Conservation (phyloP, 2,797 vertebrate species). For the Acanthurus tractus region DNA sequence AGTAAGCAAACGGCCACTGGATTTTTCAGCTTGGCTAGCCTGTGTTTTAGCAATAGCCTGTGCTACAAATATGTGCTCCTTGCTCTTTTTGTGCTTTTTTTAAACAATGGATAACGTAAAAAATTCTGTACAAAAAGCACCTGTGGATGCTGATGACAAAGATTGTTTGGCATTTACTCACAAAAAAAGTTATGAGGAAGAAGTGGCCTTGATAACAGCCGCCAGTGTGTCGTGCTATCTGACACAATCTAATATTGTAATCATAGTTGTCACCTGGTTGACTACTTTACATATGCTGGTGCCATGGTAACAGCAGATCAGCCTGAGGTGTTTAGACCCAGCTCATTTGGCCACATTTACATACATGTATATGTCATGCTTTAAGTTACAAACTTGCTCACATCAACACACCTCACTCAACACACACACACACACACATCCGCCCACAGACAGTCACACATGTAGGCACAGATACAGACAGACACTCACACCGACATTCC, state of each 20-base stretch:
- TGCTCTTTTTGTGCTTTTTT: no score
- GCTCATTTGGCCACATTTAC: constrained; percentile 35
- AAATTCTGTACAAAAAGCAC: no score
- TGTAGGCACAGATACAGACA: neutral
- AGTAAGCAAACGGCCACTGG: no score
- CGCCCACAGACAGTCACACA: neutral
- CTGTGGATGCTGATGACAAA: neutral
- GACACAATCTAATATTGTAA: neutral
- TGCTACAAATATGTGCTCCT: no score
- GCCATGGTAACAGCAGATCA: constrained; percentile 36
- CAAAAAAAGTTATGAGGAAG: neutral
- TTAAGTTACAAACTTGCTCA: neutral
- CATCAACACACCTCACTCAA: neutral
- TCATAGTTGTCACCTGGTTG: neutral
- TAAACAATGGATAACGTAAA: no score
- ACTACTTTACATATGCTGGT: constrained; percentile 28
- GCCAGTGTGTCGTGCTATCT: neutral
- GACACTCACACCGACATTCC: constrained; percentile 48
- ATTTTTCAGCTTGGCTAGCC: no score
- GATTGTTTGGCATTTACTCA: constrained; percentile 6
- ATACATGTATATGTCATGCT: constrained; percentile 1
- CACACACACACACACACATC: neutral
- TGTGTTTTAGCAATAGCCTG: no score
- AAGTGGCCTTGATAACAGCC: neutral
- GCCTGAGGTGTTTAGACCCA: constrained; percentile 7